Base-by-base conservation (phyloP, 2,888 invertebrate species). In the Himalopsyche anomala region DNA sequence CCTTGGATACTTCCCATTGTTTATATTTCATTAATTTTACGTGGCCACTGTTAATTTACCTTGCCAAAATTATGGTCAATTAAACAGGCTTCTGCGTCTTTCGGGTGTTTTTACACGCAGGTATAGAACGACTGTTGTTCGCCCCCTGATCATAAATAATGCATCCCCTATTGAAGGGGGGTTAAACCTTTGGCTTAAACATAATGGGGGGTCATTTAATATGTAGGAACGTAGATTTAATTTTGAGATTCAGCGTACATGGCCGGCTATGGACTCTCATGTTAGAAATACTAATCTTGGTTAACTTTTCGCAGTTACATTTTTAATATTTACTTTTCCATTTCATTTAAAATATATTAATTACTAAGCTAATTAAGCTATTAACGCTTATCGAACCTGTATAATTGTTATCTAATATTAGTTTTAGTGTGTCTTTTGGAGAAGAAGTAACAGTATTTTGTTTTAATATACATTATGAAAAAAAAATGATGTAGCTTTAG, bases 121-220 rank as follows among this genome's bases (percentile, higher is more conserved):
- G 62, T 62, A 62, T 62, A 62, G n/a, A 62, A 19, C 62, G 62
- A 19, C 62, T 62, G 85, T 54, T 81, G 74, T 69, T 56, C 74
- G 54, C 85, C 85, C 85, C 82, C 74, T 74, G 62, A 87, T 84
- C 83, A 85, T 87, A 87, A 87, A 87, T 87, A 85, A 87, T 87
- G 87, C 85, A 87, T 81, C 87, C 87, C 84, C 83, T 55, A 19
- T 54, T n/a, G 38, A 74, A 42, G 74, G 40, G 82, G 82, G 56
- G 55, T 9, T 15, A 42, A 83, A 74, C 62, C 62, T 62, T 62
- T 62, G 62, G 62, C 62, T 62, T 62, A 62, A 62, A 28, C 62
- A 62, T 62, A 62, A 62, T 62, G 28, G 62, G 62, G 19, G 19
- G 62, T 62, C 19, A 62, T 62, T 62, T 62, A 62, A 62, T 62